Conservation (phyloP, 2,113 vertebrate species). For the Chaetura pelagica region DNA sequence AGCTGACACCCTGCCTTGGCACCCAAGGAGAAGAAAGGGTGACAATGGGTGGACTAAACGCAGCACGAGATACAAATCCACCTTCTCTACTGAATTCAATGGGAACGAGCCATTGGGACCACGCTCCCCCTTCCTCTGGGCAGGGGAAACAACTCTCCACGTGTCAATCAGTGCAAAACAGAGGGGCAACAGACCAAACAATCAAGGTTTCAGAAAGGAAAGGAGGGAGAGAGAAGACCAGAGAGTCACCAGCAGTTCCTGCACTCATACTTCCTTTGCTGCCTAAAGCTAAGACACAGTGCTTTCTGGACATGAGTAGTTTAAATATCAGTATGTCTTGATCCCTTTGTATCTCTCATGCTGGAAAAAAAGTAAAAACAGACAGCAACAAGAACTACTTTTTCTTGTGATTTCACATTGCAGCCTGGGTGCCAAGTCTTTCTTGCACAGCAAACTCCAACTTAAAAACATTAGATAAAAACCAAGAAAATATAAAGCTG, state of each 20-base stretch:
- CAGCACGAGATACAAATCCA: background rate
- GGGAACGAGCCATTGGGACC: background rate
- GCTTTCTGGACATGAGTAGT: background rate
- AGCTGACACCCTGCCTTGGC: background rate
- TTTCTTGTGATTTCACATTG: background rate
- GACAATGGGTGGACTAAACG: background rate
- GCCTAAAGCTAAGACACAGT: background rate
- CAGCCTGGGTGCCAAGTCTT: background rate
- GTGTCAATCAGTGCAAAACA: rapidly evolving
- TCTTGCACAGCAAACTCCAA: background rate
- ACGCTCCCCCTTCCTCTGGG: rapidly evolving
- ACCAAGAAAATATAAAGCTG: background rate
- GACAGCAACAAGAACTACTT: background rate
- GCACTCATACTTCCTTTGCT: background rate
- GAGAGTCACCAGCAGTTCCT: rapidly evolving
- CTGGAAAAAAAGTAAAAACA: background rate
- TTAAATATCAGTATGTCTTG: background rate
- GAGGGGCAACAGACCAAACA: rapidly evolving
- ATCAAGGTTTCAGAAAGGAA: background rate
- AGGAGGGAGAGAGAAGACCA: background rate
- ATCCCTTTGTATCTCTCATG: background rate
- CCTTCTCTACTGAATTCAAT: background rate
- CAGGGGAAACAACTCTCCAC: background rate
- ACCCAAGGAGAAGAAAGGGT: background rate
- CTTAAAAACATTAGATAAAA: background rate